These are phyloP conservation scores for Drosophila engyochracea DNA, from an alignment of 2,888 invertebrate species.

Conservation along the genomic window DNA sequence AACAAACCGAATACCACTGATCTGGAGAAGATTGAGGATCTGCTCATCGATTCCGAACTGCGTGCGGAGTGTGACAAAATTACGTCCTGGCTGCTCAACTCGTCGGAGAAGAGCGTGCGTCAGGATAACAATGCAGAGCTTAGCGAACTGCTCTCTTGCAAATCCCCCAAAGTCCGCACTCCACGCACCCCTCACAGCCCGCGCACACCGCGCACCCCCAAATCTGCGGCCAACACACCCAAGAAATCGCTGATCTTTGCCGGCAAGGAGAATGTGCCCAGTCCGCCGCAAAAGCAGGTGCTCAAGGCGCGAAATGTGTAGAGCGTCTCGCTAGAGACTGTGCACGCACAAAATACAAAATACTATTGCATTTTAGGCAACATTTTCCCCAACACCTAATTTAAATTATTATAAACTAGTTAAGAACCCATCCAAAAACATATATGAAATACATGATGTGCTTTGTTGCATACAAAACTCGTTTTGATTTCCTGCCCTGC, in stretches of 20 bases:
- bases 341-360: constrained; percentile 8
- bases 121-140: constrained; percentile 78
- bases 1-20: constrained; percentile 82
- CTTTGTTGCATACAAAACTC: constrained; percentile 49
- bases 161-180: constrained; percentile 68
- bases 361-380: constrained; percentile 49
- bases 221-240: constrained; percentile 76
- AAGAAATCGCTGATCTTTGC: constrained; percentile 84
- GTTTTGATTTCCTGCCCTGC: constrained; percentile 60
- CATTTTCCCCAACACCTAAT: constrained; percentile 17
- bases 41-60: constrained; percentile 81
- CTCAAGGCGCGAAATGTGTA: constrained; percentile 83
- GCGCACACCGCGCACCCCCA: constrained; percentile 73
- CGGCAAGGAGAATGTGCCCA: constrained; percentile 84
- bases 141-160: constrained; percentile 74
- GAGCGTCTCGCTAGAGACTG: neutral
- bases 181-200: constrained; percentile 73
- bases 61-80: constrained; percentile 84
- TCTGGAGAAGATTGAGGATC: constrained; percentile 82
- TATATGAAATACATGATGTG: constrained; percentile 53
- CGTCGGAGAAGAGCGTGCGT: constrained; percentile 79
- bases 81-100: constrained; percentile 82
- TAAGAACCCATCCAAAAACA: constrained; percentile 42
- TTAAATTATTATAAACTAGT: constrained; percentile 60
- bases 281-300: constrained; percentile 83